A percentile compares a stretch with the other conserved stretches of the same genome.
Conservation (phyloP, 2,113 vertebrate species). For the Toxotes chatareus region DNA sequence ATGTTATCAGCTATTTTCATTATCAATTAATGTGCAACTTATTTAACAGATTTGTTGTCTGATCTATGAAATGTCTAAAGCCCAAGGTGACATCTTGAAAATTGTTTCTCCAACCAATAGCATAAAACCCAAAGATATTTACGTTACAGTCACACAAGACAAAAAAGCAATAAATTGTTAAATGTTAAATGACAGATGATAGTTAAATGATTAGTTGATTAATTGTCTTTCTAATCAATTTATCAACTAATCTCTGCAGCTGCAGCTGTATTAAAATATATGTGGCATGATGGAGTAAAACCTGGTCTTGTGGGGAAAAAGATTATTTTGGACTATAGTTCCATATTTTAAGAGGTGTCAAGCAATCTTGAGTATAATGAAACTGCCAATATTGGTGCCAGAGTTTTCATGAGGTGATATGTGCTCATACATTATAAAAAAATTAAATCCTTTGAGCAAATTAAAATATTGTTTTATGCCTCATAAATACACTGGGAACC, state of each 20-base stretch:
- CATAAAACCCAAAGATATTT: not conserved
- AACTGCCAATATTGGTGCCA: not conserved
- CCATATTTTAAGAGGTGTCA: slow-evolving; percentile 8
- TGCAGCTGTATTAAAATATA: not conserved
- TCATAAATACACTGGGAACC: slow-evolving; percentile 61
- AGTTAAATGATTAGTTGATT: not conserved
- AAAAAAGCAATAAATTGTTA: not conserved
- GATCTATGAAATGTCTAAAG: not conserved
- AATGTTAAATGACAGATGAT: no score
- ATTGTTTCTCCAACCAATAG: not conserved
- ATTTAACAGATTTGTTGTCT: not conserved
- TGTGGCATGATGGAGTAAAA: not conserved
- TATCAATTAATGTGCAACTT: not conserved
- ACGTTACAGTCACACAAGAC: not conserved
- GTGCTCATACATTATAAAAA: slow-evolving; percentile 34
- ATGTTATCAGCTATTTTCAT: not conserved
- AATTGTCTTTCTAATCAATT: not conserved
- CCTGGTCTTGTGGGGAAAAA: not conserved
- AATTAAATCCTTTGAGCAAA: slow-evolving; percentile 51
- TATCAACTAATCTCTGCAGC: not conserved
- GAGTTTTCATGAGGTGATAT: slow-evolving; percentile 43
- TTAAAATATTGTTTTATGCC: slow-evolving; percentile 68
- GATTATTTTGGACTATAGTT: not conserved
- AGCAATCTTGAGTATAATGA: slow-evolving; percentile 5
- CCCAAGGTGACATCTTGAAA: not conserved